Conservation (phyloP, 2,888 invertebrate species). For the Cephalotes varians region DNA sequence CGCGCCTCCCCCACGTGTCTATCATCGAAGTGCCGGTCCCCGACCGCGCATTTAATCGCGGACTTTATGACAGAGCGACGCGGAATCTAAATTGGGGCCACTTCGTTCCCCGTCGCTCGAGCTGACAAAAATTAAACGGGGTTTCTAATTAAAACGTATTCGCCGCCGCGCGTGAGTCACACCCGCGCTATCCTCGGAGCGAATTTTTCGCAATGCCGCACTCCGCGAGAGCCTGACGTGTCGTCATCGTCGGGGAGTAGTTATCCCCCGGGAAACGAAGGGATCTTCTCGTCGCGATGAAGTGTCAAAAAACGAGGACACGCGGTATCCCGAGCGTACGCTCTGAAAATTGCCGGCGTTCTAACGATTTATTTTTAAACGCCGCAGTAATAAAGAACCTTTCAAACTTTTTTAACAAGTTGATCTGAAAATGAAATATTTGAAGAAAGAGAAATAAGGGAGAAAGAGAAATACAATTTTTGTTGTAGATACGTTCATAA, state of each 20-base stretch:
- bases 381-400: no score
- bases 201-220: constrained; percentile 50
- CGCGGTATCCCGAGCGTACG: neutral
- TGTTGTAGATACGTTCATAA: neutral
- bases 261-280: constrained; percentile 29
- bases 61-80: constrained; percentile 15
- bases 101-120: constrained; percentile 16
- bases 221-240: constrained; percentile 30
- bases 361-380: constrained; percentile 12
- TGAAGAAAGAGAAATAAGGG: no score
- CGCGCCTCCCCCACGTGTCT: neutral
- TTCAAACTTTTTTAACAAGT: neutral
- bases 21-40: neutral
- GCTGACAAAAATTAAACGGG: constrained; percentile 48
- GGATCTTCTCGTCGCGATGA: constrained; percentile 36
- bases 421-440: neutral
- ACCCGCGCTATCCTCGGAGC: constrained; percentile 34
- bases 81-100: constrained; percentile 42
- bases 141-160: constrained; percentile 47
- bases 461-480: neutral
- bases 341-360: neutral
- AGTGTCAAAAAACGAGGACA: constrained; percentile 47
- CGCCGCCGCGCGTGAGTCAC: constrained; percentile 33
- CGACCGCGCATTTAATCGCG: constrained; percentile 18
- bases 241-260: constrained; percentile 44